Evolutionary conservation across 2,888 invertebrate genomes (phyloP).

Genomic region (Ptychoptera albimana): DNA sequence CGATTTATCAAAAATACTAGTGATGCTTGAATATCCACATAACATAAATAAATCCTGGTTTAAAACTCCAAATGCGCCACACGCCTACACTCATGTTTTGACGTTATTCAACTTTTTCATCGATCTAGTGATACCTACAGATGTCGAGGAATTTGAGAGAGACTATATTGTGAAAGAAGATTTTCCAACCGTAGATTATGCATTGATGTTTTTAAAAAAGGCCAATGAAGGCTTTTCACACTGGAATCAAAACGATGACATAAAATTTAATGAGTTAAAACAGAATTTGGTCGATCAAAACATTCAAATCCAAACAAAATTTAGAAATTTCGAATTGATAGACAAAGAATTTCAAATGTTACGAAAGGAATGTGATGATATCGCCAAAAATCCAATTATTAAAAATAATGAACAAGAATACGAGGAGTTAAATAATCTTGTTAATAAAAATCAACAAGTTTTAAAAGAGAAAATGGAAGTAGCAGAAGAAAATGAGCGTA

Average conservation of each 20-base stretch:
- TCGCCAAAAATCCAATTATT: constrained; percentile 1
- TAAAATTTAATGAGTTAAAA: constrained; percentile 18
- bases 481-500: too few species aligned
- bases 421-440: too few species aligned
- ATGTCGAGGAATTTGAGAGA: neutral
- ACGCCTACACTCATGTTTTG: constrained; percentile 25
- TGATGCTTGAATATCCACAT: constrained; percentile 24
- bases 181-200: constrained; percentile 18
- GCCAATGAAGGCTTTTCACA: constrained; percentile 18
- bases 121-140: constrained; percentile 16
- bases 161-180: constrained; percentile 10
- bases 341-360: constrained; percentile 14
- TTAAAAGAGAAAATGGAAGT: too few species aligned
- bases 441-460: too few species aligned
- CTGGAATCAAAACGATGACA: constrained; percentile 12
- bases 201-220: constrained; percentile 13
- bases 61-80: constrained; percentile 26
- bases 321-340: constrained; percentile 13
- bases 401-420: too few species aligned
- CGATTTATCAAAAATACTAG: constrained; percentile 20
- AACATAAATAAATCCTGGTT: constrained; percentile 27
- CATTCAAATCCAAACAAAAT: constrained; percentile 14
- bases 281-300: constrained; percentile 15
- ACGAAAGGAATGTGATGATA: constrained; percentile 9
- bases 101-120: constrained; percentile 23